These are phyloP conservation scores for pig (Sus scrofa) DNA, from an alignment of 2,113 vertebrate species.

Conservation along the genomic window DNA sequence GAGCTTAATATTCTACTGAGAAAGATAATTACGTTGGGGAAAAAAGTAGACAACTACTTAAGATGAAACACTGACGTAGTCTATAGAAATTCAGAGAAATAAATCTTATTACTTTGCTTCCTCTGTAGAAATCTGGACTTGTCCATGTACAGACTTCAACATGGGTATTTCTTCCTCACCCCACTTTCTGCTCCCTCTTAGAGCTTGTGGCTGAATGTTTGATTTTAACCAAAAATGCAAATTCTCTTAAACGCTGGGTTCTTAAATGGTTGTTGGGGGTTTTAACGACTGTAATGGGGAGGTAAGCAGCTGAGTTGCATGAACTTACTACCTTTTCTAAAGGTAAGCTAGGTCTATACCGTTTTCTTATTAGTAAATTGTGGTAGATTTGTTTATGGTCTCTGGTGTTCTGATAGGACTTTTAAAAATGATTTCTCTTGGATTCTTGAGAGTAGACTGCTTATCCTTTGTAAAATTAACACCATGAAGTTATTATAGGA, in stretches of 20 bases:
- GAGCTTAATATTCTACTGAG: constrained; percentile 14
- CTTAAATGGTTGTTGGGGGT: background rate
- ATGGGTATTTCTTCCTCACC: background rate
- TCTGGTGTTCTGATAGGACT: background rate
- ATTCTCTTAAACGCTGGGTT: background rate
- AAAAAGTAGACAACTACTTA: background rate
- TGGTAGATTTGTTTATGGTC: constrained; percentile 48
- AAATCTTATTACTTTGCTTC: background rate
- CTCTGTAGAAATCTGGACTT: constrained; percentile 55
- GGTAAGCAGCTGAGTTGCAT: background rate
- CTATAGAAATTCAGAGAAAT: background rate
- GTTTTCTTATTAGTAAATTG: background rate
- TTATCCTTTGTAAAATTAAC: constrained; percentile 56
- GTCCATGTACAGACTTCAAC: background rate
- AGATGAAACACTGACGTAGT: background rate
- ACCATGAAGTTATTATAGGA: background rate
- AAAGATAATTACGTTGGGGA: background rate
- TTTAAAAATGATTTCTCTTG: background rate
- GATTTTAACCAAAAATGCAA: background rate
- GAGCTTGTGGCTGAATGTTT: constrained; percentile 16
- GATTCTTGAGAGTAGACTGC: background rate
- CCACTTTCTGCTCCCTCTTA: background rate
- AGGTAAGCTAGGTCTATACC: background rate
- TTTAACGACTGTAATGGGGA: constrained; percentile 27
- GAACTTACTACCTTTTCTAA: background rate